Evolutionary conservation across 2,113 vertebrate genomes (phyloP).

Genomic region (Corythornis vintsioides): DNA sequence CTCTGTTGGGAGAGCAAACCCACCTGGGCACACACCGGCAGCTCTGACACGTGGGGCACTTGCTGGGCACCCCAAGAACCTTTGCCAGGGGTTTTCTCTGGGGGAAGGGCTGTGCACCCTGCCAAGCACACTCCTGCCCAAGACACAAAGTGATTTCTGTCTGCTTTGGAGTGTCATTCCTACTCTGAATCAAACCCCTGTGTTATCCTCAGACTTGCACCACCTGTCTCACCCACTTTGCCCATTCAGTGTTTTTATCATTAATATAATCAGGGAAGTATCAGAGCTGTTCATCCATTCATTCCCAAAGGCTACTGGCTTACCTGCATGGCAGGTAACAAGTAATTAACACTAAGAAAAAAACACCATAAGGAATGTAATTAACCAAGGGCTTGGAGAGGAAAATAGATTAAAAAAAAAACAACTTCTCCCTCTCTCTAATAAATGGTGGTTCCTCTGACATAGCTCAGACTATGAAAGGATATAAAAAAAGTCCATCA

Average conservation of each 20-base stretch:
- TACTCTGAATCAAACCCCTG: neutral
- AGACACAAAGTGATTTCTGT: neutral
- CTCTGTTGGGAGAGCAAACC: neutral
- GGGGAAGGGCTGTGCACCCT: neutral
- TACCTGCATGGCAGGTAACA: neutral
- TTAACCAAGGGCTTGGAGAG: conserved; percentile 14
- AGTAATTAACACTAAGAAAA: conserved; percentile 32
- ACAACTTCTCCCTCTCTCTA: neutral
- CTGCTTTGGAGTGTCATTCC: neutral
- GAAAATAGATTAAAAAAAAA: neutral
- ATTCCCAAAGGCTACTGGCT: conserved; percentile 24
- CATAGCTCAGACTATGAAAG: neutral
- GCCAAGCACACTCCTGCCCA: neutral
- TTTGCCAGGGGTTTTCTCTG: neutral
- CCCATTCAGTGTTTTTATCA: neutral
- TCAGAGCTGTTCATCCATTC: neutral
- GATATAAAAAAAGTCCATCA: conserved; percentile 7
- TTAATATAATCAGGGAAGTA: neutral
- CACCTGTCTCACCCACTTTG: neutral
- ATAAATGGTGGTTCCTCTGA: neutral
- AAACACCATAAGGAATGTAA: neutral
- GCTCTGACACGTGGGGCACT: neutral
- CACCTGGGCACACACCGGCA: rapidly evolving
- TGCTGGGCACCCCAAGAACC: neutral
- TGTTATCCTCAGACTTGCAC: neutral